Evolutionary conservation across 2,888 invertebrate genomes (phyloP), one percentile per base, ranked within the genome.

Genomic region (Carcina quercana): DNA sequence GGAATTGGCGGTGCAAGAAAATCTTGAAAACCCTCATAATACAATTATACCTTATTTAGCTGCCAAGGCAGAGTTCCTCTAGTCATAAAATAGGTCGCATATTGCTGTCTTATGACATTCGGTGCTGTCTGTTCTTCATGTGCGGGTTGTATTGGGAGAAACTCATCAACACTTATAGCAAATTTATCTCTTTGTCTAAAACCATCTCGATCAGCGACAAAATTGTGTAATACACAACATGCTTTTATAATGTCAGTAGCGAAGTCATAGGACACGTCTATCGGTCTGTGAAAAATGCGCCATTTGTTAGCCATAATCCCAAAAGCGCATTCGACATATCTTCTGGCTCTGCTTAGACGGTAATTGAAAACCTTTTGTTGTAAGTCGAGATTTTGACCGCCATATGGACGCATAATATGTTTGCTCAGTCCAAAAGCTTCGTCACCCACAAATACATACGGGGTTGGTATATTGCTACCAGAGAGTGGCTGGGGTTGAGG

Each of bases 381-480:
- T 10, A 13, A 6, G 21, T 14, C 13, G 2, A 29, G 13, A 29
- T n/a, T 29, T 5, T 29, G 29, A 6, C 20, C 20, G 10, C 13
- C 15, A 28, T 14, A 26, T 5, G 5, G 3, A 14, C 44, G 41
- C 24, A 47, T 38, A 30, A 47, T 34, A 27, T 50, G 43, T 28
- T 43, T 24, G 29, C 43, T 42, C 31, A 50, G 37, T 36, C 44
- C 42, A 34, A 49, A 51, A 14, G 47, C 42, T 39, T 46, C 45
- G 33, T 47, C 48, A 14, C 20, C 50, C 30, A 52, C 45, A 34
- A 52, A 42, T 13, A 50, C 46, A 43, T 38, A 49, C 29, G 38
- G 42, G 26, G 40, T 25, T 12, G 34, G 32, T 24, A 24, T 21
- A 8, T 13, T 37, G 17, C 27, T 28, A 22, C 32, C 36, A 34